Evolutionary conservation across 2,113 vertebrate genomes (phyloP).

Genomic region (Nibea albiflora): DNA sequence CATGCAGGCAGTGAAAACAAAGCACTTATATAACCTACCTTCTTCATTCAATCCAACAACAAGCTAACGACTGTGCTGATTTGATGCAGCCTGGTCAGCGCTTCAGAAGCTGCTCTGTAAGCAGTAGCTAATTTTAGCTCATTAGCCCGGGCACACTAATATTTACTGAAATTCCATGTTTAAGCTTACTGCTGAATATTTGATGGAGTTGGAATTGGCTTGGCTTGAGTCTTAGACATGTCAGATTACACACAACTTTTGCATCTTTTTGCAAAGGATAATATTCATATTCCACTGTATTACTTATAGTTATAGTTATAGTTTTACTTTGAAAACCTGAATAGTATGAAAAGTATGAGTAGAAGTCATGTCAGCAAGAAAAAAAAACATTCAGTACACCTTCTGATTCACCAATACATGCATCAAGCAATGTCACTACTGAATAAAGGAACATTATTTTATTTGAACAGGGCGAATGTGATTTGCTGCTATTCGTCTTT

Average conservation of each 20-base stretch:
- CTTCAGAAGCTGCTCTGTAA: constrained; percentile 32
- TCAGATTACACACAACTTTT: neutral
- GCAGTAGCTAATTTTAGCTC: constrained; percentile 9
- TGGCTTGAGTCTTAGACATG: constrained; percentile 1
- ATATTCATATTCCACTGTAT: constrained; percentile 25
- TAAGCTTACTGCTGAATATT: constrained; percentile 22
- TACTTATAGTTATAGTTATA: neutral
- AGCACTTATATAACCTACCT: neutral
- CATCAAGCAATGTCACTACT: neutral
- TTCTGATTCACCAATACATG: neutral
- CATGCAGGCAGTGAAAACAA: neutral
- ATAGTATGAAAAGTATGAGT: neutral
- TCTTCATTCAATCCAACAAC: neutral
- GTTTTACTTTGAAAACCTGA: neutral
- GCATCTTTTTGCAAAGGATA: neutral
- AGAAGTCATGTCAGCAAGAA: neutral
- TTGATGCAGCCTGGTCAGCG: constrained; percentile 10
- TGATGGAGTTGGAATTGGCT: constrained; percentile 23
- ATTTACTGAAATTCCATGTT: constrained; percentile 19
- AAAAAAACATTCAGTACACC: neutral
- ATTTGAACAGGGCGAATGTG: neutral
- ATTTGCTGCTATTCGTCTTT: neutral
- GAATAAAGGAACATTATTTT: neutral
- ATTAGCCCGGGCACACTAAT: constrained; percentile 1
- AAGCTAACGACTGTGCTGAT: neutral